Percentiles rank a stretch among this genome's conserved stretches.
Evolutionary conservation across 2,797 vertebrate genomes (phyloP).

Genomic region (Novumbra hubbsi): DNA sequence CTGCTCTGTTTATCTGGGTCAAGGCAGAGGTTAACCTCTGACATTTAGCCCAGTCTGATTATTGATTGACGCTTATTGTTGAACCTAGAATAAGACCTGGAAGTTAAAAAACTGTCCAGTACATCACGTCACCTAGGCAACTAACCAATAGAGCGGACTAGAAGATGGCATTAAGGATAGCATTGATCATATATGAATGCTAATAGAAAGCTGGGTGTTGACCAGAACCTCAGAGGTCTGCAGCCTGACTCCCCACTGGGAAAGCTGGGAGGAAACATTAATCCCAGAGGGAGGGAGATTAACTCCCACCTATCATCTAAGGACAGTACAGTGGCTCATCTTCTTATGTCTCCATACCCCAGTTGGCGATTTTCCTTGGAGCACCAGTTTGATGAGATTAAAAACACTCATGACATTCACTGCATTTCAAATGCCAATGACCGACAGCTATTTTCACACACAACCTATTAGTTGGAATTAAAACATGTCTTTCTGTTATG

Average conservation of each 20-base stretch:
- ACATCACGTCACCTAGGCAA: constrained; percentile 1
- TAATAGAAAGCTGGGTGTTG: neutral
- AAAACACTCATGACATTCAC: constrained; percentile 1
- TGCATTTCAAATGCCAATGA: neutral
- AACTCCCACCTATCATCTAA: neutral
- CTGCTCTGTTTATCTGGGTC: constrained; percentile 2
- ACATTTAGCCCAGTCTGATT: neutral
- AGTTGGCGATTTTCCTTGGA: neutral
- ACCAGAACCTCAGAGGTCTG: neutral
- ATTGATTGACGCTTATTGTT: neutral
- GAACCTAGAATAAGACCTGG: neutral
- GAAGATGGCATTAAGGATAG: neutral
- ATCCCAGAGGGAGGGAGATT: neutral
- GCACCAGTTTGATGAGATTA: constrained; percentile 1
- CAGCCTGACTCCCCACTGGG: constrained; percentile 2
- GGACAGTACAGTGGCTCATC: neutral
- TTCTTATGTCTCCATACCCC: neutral
- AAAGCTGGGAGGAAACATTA: neutral
- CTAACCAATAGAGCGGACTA: neutral
- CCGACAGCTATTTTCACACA: neutral
- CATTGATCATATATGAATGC: neutral
- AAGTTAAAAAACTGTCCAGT: neutral
- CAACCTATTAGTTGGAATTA: neutral
- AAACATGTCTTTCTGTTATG: neutral
- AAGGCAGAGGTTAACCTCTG: neutral